Evolutionary conservation across 2,888 invertebrate species (phyloP), one percentile per base, ranked within the genome.

Genomic region (Microplitis manilae): DNA sequence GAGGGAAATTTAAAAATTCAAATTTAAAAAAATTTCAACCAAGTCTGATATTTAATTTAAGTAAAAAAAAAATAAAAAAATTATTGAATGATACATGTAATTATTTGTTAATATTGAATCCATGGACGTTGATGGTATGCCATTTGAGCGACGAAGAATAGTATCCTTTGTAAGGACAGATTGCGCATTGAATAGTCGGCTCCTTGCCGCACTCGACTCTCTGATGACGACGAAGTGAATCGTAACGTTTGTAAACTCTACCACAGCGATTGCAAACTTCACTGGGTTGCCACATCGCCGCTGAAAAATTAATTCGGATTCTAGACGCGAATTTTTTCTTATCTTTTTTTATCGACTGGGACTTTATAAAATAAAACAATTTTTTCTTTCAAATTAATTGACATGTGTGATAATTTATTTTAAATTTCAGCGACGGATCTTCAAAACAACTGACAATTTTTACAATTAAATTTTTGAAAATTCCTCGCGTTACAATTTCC

Each of bases 141-240:
- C 30, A 30, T 30, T 30, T 30, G 30, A 30, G 30, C 1, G 30
- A 30, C 2, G 30, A 30, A 30, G 30, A 30, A 30, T 30, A 30
- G 30, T 30, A 30, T 30, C 30, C 30, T 30, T 30, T 30, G 30
- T 30, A 30, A 30, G 30, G 30, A 75, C 86, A 86, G 59, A 87
- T 81, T 9, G 82, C 78, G 73, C 90, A 90, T 71, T 85, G 83
- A 77, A 87, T 89, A 1, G 85, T 85, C 30, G 87, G 87, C 65
- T 85, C 86, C 77, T 88, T 88, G 59, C 90, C 89, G 79, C 90
- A 90, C 73, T 88, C 88, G 62, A 86, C 80, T 0, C 87, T 84
- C 15, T 86, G 83, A 67, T 89, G 89, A 74, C 87, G 86, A 78
- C 84, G 84, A 76, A 89, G 77, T 13, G 89, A 88, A 68, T 86